Base-by-base conservation (phyloP, 2,888 invertebrate genomes). In the Phanerotoma sp. region DNA sequence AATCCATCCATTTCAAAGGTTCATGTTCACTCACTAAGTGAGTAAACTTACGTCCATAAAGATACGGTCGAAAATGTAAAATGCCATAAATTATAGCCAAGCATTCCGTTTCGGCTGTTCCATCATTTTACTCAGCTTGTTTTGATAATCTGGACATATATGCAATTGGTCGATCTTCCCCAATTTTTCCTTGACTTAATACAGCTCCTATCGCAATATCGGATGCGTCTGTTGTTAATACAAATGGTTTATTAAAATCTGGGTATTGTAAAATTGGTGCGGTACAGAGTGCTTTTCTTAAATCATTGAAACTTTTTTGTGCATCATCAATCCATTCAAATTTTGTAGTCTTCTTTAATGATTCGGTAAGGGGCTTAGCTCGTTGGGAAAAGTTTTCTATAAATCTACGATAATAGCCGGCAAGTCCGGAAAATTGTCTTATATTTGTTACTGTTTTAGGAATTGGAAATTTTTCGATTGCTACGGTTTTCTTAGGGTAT, bases 181-280 rank as follows among this genome's bases (percentile, higher is more conserved):
- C 58, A 4, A 53, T 32, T 6, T 53, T 18, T 2, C 52, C 42
- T 51, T 58, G 58, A 11, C 45, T 44, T 4, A 60, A 10, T 5
- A 60, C 28, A 1, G 58, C 50, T 1, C 56, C 56, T 3, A 60
- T 2, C 0, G 55, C 58, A 6, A 32, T 13, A 18, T 58, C 56
- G 0, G 41, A 53, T 0, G 51, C 58, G n/a, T 60, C 58, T 2
- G 57, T 59, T 3, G 60, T 63, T 4, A 63, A 18, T 3, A 61
- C 33, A 25, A 63, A 63, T 1, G 37, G 45, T 11, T 49, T 3
- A 3, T 33, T 20, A 10, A 61, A 62, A 37, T 61, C 54, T 6
- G 62, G 59, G 15, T 55, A 50, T 49, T 54, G 57, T 5, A 58
- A 37, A 5, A 59, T 30, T 4, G 60, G 62, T 18, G 52, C 53